phyloP scores from a whole-genome alignment of 2,797 vertebrate species.

The Setipinna tenuifilis region DNA sequence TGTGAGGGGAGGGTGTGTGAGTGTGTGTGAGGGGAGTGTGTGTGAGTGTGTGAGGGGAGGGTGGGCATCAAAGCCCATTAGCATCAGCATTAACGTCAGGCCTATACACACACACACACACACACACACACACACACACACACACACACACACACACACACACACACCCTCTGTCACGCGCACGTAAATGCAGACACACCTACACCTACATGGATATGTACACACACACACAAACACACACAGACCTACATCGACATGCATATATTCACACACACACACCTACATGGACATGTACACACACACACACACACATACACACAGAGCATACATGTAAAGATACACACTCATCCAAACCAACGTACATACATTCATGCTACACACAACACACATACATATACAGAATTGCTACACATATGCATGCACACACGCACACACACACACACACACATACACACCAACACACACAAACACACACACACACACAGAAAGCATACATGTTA shows the following conservation, averaged over 20 bases:
- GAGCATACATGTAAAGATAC: background rate
- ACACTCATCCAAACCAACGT: background rate
- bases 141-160: background rate
- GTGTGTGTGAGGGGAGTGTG: too few species aligned
- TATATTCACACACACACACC: background rate
- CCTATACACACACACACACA: constrained; percentile 28
- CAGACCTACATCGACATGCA: background rate
- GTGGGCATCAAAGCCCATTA: constrained; percentile 51
- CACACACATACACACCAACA: constrained; percentile 1
- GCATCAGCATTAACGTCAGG: constrained; percentile 43
- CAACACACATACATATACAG: background rate
- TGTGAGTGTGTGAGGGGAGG: constrained; percentile 37
- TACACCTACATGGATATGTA: background rate
- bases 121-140: too few species aligned
- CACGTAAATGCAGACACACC: constrained; percentile 41
- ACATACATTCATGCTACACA: too few species aligned
- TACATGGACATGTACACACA: background rate
- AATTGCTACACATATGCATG: too few species aligned
- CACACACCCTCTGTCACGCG: constrained; percentile 44
- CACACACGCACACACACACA: background rate
- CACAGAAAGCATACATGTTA: background rate
- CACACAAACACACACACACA: constrained; percentile 29
- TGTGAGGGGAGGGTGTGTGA: too few species aligned
- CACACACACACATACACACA: too few species aligned
- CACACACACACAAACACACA: constrained; percentile 6